Conservation (phyloP, 2,888 invertebrate species). For the Atrina japonica region DNA sequence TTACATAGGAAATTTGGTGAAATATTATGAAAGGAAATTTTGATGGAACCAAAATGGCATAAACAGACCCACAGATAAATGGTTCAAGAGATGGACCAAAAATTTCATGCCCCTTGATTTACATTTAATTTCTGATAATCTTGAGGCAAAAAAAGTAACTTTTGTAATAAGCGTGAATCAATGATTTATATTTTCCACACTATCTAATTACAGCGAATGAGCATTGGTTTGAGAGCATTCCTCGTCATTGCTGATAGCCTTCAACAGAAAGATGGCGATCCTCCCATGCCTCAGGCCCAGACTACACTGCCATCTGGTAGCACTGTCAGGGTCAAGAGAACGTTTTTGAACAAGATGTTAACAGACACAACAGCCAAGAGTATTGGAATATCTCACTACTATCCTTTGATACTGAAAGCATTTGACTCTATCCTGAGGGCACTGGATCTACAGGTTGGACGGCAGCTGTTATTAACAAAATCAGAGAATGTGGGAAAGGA, state of each 20-base stretch:
- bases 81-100: too few relatives aligned
- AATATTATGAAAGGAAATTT: too few relatives aligned
- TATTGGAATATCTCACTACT: constrained; percentile 98
- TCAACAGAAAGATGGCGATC: constrained; percentile 99
- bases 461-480: constrained; percentile 98
- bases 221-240: constrained; percentile 97
- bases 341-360: constrained; percentile 92
- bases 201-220: constrained; percentile 87
- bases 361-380: constrained; percentile 96
- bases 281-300: constrained; percentile 98
- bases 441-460: constrained; percentile 96
- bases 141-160: too few relatives aligned
- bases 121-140: too few relatives aligned
- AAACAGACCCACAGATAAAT: too few relatives aligned
- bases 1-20: too few relatives aligned
- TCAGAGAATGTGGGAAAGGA: constrained; percentile 96
- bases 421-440: constrained; percentile 97
- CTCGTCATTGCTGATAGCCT: constrained; percentile 98
- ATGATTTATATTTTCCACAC: not conserved
- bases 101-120: too few relatives aligned
- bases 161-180: too few relatives aligned
- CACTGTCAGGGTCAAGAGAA: constrained; percentile 96
- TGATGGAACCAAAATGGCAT: too few relatives aligned
- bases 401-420: constrained; percentile 96
- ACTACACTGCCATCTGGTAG: constrained; percentile 97